Evolutionary conservation across 2,888 invertebrate genomes (phyloP).

Genomic region (Hydrotaea cyrtoneurina): DNA sequence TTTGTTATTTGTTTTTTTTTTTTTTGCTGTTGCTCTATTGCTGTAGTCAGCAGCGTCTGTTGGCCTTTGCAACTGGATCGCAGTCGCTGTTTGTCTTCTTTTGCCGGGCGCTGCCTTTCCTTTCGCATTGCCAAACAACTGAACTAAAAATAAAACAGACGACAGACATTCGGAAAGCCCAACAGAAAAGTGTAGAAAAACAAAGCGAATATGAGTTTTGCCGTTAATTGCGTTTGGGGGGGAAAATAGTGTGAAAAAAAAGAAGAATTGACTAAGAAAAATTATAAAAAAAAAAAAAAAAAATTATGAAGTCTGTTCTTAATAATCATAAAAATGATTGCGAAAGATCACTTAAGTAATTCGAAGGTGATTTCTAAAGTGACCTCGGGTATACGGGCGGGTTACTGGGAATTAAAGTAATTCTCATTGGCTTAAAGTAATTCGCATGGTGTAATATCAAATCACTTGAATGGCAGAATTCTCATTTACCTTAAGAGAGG

Average conservation of each 20-base stretch:
- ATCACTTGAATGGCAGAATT: too few relatives aligned
- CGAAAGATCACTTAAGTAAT: too few relatives aligned
- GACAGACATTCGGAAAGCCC: conserved; percentile 18
- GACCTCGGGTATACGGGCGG: too few relatives aligned
- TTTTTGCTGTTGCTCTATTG: conserved; percentile 12
- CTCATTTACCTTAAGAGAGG: too few relatives aligned
- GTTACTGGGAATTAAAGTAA: too few relatives aligned
- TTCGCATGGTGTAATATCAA: too few relatives aligned
- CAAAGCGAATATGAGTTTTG: conserved; percentile 6
- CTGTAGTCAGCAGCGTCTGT: conserved; percentile 34
- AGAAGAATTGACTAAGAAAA: background rate
- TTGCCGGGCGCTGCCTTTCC: background rate
- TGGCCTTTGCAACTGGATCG: conserved; percentile 56
- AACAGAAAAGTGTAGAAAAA: conserved; percentile 14
- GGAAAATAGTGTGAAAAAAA: background rate
- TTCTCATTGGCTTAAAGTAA: too few relatives aligned
- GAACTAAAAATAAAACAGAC: conserved; percentile 51
- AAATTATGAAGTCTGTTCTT: too few relatives aligned
- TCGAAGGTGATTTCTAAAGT: too few relatives aligned
- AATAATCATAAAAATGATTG: too few relatives aligned
- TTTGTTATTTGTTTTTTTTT: background rate
- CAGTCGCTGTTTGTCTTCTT: background rate
- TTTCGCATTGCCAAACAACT: conserved; percentile 40
- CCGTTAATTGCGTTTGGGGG: background rate
- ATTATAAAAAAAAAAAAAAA: background rate